Conservation (phyloP, 2,113 vertebrate genomes). For the Oreochromis niloticus region DNA sequence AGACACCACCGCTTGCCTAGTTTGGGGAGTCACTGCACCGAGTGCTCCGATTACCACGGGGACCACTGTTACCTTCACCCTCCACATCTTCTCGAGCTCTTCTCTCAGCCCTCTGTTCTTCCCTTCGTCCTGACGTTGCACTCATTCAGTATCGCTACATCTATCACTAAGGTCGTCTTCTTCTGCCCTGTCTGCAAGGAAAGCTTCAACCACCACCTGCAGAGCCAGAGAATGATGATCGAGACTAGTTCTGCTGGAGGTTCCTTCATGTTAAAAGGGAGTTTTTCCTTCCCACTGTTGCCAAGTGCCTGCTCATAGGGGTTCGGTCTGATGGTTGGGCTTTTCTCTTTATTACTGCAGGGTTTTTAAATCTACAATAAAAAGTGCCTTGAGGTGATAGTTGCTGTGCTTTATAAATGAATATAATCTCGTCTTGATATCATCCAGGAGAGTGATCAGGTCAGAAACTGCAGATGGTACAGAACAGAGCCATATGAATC, state of each 20-base stretch:
- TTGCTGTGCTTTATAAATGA: not conserved
- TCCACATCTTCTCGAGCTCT: not conserved
- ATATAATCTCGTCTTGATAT: not conserved
- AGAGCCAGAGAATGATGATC: accelerated
- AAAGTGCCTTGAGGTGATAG: not conserved
- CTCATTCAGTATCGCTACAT: not conserved
- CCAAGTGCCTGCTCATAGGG: not conserved
- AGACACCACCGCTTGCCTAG: not conserved
- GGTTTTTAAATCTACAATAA: not conserved
- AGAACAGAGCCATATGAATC: not conserved
- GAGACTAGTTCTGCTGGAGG: not conserved
- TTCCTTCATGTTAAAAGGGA: not conserved
- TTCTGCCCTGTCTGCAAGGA: not conserved
- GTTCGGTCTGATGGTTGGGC: not conserved
- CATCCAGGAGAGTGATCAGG: not conserved
- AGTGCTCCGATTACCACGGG: not conserved
- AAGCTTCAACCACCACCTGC: not conserved
- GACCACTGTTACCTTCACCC: not conserved
- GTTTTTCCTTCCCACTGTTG: not conserved
- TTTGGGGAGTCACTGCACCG: not conserved
- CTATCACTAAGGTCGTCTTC: not conserved
- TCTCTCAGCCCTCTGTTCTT: not conserved
- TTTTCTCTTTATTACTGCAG: not conserved
- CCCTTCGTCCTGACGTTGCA: not conserved
- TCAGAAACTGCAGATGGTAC: not conserved